Percentiles rank a stretch among this genome's conserved stretches.
Evolutionary conservation across 2,113 vertebrate species (phyloP).

Genomic region (Crotalus horridus): DNA sequence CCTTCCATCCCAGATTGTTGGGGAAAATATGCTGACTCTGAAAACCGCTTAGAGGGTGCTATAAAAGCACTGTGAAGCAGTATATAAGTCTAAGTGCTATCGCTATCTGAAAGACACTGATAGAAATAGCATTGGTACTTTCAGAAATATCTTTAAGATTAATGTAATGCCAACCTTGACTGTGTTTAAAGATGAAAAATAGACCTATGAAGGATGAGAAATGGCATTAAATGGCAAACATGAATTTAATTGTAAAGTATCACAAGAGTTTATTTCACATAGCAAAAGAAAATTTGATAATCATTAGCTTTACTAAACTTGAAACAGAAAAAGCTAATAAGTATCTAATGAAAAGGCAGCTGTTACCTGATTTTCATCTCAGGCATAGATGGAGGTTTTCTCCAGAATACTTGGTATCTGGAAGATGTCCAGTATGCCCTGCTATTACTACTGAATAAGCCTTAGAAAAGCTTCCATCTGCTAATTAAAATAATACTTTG

Average conservation of each 20-base stretch:
- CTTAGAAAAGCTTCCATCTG: conserved; percentile 18
- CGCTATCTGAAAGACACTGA: conserved; percentile 38
- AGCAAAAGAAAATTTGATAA: conserved; percentile 35
- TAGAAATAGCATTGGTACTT: conserved; percentile 28
- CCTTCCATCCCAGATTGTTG: too few species aligned
- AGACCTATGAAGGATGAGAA: conserved; percentile 6
- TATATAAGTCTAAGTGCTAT: too few species aligned
- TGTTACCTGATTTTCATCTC: conserved; percentile 6
- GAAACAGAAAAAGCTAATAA: conserved; percentile 37
- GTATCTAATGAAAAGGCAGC: conserved; percentile 40
- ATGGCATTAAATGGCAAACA: conserved; percentile 27
- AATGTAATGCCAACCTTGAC: neutral
- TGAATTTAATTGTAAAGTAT: conserved; percentile 32
- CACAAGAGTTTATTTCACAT: conserved; percentile 43
- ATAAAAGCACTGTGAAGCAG: too few species aligned
- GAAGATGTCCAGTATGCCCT: conserved; percentile 19
- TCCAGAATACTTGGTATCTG: neutral
- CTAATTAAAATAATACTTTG: neutral
- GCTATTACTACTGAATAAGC: conserved; percentile 2
- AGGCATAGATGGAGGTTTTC: conserved; percentile 17
- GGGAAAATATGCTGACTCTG: too few species aligned
- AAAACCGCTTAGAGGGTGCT: too few species aligned
- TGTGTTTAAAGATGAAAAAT: neutral
- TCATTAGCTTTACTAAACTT: conserved; percentile 33
- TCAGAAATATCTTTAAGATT: conserved; percentile 24